phyloP scores from a whole-genome alignment of 2,797 vertebrate species.

The Rhynchonycteris naso region DNA sequence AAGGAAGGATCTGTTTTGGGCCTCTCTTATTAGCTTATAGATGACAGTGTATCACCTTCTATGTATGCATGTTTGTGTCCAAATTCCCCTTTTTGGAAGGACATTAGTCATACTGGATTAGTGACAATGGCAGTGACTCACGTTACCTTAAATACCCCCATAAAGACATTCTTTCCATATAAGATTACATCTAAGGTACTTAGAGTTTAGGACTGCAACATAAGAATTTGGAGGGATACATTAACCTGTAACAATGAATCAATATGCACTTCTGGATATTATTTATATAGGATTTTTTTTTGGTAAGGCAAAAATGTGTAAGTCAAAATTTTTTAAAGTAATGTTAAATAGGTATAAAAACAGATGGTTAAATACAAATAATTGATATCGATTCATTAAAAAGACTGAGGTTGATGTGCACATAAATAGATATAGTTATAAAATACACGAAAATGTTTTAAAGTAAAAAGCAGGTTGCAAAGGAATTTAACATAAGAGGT shows the following conservation, averaged over 20 bases:
- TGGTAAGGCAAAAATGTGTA: not conserved
- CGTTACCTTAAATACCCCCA: not conserved
- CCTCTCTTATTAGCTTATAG: not conserved
- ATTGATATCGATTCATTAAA: not conserved
- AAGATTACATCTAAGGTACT: not conserved
- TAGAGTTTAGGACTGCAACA: not conserved
- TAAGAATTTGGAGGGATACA: not conserved
- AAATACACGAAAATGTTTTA: not conserved
- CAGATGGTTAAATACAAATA: not conserved
- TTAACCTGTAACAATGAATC: not conserved
- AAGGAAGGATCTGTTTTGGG: not conserved
- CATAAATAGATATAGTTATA: not conserved
- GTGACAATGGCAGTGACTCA: not conserved
- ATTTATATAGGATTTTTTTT: not conserved
- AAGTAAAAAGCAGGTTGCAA: not conserved
- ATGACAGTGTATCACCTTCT: no score
- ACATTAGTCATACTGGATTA: not conserved
- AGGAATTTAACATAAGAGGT: not conserved
- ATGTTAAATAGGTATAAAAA: not conserved
- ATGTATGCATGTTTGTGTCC: not conserved
- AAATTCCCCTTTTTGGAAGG: not conserved
- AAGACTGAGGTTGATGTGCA: not conserved
- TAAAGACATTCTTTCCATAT: not conserved
- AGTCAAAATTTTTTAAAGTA: not conserved
- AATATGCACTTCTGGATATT: not conserved